Conservation (phyloP, 1,140 invertebrate species). For the Panagrolaimus sp. region DNA sequence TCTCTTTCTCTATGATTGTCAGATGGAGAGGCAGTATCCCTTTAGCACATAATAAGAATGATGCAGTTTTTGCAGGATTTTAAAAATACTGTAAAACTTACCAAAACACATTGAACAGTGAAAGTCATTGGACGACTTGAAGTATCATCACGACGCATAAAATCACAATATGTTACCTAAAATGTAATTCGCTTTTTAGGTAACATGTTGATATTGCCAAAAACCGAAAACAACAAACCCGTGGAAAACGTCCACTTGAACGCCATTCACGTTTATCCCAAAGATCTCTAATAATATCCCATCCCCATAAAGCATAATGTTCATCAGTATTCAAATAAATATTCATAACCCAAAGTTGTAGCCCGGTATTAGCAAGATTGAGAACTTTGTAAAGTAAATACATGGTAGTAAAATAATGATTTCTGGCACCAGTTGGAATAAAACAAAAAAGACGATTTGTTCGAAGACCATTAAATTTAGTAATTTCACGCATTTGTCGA, state of each 20-base stretch:
- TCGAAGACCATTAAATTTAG: neutral
- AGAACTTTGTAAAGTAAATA: conserved; percentile 42
- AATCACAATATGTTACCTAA: conserved; percentile 9
- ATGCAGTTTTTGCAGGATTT: too few species aligned
- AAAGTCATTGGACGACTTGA: neutral
- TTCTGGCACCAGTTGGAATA: conserved; percentile 11
- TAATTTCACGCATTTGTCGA: neutral
- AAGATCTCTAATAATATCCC: conserved; percentile 59
- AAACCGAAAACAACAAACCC: conserved; percentile 36
- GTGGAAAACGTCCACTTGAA: conserved; percentile 59
- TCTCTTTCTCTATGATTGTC: too few species aligned
- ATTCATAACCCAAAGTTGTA: conserved; percentile 61
- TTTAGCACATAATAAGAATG: too few species aligned
- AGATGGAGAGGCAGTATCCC: too few species aligned
- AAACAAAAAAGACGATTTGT: neutral
- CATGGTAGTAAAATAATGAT: conserved; percentile 43
- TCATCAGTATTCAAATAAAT: conserved; percentile 60
- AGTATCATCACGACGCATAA: conserved; percentile 13
- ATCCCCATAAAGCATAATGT: conserved; percentile 60
- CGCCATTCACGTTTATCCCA: conserved; percentile 58
- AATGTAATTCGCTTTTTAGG: too few species aligned
- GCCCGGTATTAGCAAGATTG: conserved; percentile 70
- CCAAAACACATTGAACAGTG: conserved; percentile 12
- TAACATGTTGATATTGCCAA: too few species aligned
- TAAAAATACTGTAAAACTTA: neutral